Conservation (phyloP, 2,888 invertebrate genomes). For the Drosophila colorata region DNA sequence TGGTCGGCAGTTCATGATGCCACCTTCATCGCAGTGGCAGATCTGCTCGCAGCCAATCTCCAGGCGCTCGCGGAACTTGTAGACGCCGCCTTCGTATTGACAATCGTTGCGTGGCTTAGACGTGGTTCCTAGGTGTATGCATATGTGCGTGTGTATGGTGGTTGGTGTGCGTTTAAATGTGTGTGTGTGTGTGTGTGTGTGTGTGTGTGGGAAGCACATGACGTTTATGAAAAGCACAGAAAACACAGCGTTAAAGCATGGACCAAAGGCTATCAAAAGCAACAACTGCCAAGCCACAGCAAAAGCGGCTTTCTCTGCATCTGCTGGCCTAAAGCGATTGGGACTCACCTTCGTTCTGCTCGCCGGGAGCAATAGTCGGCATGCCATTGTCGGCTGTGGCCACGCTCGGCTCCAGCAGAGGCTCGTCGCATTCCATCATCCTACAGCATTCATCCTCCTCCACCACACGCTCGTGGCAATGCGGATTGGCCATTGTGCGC, state of each 20-base stretch:
- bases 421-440: conserved; percentile 89
- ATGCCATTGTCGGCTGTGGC: conserved; percentile 35
- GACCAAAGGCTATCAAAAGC: conserved; percentile 47
- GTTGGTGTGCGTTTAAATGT: conserved; percentile 13
- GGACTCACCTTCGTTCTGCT: conserved; percentile 64
- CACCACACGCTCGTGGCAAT: conserved; percentile 90
- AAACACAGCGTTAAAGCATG: conserved; percentile 66
- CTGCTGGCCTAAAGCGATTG: background rate
- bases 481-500: conserved; percentile 88
- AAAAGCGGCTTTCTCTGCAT: conserved; percentile 27
- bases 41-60: conserved; percentile 92
- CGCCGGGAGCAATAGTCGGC: conserved; percentile 17
- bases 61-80: conserved; percentile 90
- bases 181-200: conserved; percentile 30
- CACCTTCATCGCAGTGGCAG: conserved; percentile 91
- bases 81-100: conserved; percentile 87
- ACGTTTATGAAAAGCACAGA: conserved; percentile 66
- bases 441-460: conserved; percentile 91
- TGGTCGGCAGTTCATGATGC: conserved; percentile 90
- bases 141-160: conserved; percentile 17
- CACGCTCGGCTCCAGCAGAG: conserved; percentile 65
- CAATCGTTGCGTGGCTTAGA: conserved; percentile 81
- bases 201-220: conserved; percentile 46
- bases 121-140: conserved; percentile 58
- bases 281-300: conserved; percentile 29